Evolutionary conservation across 2,113 vertebrate genomes (phyloP).

Genomic region (Sinocyclocheilus anophthalmus): DNA sequence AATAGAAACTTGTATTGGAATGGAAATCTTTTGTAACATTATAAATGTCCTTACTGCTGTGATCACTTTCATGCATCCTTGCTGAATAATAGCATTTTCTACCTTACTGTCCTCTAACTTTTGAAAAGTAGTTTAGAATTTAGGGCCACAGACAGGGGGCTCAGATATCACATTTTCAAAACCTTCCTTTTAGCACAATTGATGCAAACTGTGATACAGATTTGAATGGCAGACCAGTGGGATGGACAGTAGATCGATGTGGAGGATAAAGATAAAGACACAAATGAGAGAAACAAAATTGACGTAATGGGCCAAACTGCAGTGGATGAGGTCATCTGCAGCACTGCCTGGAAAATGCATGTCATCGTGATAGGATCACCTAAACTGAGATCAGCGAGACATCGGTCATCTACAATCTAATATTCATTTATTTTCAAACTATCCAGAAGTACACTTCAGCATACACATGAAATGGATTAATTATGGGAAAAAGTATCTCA

Average conservation of each 20-base stretch:
- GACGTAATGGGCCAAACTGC: slow-evolving; percentile 10
- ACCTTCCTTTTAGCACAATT: background rate
- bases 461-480: background rate
- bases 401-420: slow-evolving; percentile 1
- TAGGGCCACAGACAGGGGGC: background rate
- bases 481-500: background rate
- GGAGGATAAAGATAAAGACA: slow-evolving; percentile 8
- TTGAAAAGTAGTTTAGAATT: background rate
- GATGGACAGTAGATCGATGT: background rate
- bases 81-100: background rate
- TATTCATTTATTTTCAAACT: background rate
- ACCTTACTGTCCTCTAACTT: background rate
- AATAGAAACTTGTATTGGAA: background rate
- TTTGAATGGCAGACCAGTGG: background rate
- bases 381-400: slow-evolving; percentile 27
- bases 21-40: background rate
- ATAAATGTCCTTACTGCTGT: background rate
- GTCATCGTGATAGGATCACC: slow-evolving; percentile 6
- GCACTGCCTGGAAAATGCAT: slow-evolving; percentile 32
- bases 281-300: slow-evolving; percentile 15
- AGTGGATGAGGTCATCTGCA: slow-evolving; percentile 23
- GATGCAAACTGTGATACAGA: background rate
- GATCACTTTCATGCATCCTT: background rate
- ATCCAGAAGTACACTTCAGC: background rate
- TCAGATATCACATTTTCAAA: background rate